Base-by-base conservation (phyloP, 2,888 invertebrate species). In the Deilephila porcellus region DNA sequence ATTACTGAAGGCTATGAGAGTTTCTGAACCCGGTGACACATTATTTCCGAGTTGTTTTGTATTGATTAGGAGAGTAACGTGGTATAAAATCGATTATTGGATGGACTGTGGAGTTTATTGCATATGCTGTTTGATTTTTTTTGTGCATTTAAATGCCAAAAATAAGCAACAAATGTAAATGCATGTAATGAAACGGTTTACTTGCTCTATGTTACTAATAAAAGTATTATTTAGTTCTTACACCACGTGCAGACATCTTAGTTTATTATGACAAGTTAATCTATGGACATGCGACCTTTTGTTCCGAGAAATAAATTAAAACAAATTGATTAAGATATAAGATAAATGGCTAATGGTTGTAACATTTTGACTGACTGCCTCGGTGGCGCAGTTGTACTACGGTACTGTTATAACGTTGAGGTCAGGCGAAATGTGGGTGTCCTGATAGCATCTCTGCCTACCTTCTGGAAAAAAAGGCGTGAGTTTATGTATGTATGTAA, bases 1-100 rank as follows among this genome's bases (percentile, higher is more conserved):
- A 45, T 52, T 5, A 67, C 52, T 52, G 67, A 67, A 45, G 67
- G 67, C 17, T 64, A 52, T 45, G 67, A 14, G 45, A 52, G 8
- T 52, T 37, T 67, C n/a, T 52, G 45, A 17, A 6, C 25, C 25
- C 25, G 45, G 45, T 20, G 25, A 67, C 25, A 67, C 14, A 25
- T 67, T 52, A 1, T 67, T 20, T 14, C 20, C 64, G 20, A 67
- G 3, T 6, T 25, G 5, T 6, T 19, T 17, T 67, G 25, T 25
- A 6, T 6, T 6, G 56, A n/a, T 67, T 8, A 11, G n/a, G 32
- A 3, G 32, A 34, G 19, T 62, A 0, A 11, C 11, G 11, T 45
- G 45, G 11, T 45, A 7, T 25, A 25, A 25, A 37, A 8, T 37
- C 7, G 37, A 37, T 37, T 14, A 45, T 11, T 11, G 11, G 45